Conservation (phyloP, 2,113 vertebrate species). For the Halichoeres trimaculatus region DNA sequence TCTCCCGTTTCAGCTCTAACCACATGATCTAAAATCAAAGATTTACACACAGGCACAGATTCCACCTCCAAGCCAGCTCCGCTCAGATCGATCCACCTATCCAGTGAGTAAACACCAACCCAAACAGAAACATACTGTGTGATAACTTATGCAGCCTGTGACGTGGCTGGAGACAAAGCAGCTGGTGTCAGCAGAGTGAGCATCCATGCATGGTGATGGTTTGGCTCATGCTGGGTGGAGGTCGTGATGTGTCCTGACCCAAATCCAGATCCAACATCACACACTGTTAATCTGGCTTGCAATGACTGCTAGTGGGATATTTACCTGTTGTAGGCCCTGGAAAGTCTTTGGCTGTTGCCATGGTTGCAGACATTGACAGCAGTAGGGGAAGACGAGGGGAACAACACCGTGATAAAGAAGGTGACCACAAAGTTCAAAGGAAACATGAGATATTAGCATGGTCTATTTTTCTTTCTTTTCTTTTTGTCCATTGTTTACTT, state of each 20-base stretch:
- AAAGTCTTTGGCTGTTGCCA: slow-evolving; percentile 86
- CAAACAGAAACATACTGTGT: slow-evolving; percentile 44
- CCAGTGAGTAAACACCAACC: slow-evolving; percentile 42
- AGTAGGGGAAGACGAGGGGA: slow-evolving; percentile 78
- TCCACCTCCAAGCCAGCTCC: slow-evolving; percentile 25
- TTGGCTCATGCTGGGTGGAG: slow-evolving; percentile 79
- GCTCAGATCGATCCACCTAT: slow-evolving; percentile 20
- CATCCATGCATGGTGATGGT: slow-evolving; percentile 79
- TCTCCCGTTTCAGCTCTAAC: slow-evolving; percentile 2
- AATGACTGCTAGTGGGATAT: slow-evolving; percentile 76
- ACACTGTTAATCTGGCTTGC: slow-evolving; percentile 68
- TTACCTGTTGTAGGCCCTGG: slow-evolving; percentile 85
- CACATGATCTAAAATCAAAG: slow-evolving; percentile 17
- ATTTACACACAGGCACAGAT: slow-evolving; percentile 30
- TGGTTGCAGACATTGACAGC: slow-evolving; percentile 83
- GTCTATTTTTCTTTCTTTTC: slow-evolving; percentile 39
- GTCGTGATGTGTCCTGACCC: slow-evolving; percentile 67
- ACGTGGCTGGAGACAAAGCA: slow-evolving; percentile 59
- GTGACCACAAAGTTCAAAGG: slow-evolving; percentile 70
- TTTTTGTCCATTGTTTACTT: slow-evolving; percentile 24
- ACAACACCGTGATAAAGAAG: slow-evolving; percentile 77
- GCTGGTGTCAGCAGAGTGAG: slow-evolving; percentile 63
- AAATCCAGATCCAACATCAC: slow-evolving; percentile 66
- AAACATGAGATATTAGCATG: slow-evolving; percentile 63
- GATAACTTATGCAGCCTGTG: slow-evolving; percentile 66